Evolutionary conservation across 1,140 invertebrate species (phyloP), one percentile per base, ranked within the genome.

Genomic region (Metaphire vulgaris): DNA sequence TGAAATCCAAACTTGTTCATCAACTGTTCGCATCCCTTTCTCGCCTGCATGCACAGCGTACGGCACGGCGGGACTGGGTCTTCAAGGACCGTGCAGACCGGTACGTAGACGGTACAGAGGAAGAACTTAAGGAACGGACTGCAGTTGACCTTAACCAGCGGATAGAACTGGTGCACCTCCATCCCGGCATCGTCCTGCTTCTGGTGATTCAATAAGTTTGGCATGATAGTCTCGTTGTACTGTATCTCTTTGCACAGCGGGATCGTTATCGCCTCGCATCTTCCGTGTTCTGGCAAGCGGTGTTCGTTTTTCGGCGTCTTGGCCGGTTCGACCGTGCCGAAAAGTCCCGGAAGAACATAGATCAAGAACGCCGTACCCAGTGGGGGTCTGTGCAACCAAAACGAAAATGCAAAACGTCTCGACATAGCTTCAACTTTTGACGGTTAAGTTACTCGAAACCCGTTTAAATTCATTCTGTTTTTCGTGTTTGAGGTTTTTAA

Each of bases 211-310:
- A 98, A 87, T 34, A 97, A 83, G 87, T 98, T 99, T 1, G 96
- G 96, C 91, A 97, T 95, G 75, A 97, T 97, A 0, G 96, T 99
- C 86, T 92, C 89, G 85, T 98, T 99, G 85, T 99, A 99, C 34
- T 90, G 90, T 74, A 98, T 92, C 81, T 96, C 92, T 85, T 91
- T 91, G 87, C 97, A 99, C 80, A 97, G 89, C 15, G 92, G 92
- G 76, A 98, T 94, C 1, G 91, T 95, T 77, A 98, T 97, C 1
- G 92, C 91, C 84, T 98, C 94, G 87, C 96, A 98, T 83, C n/a
- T 28, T 64, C 33, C 33, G n/a, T 64, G 72, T 14, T 21, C 21
- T 21, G 41, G 41, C 21, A 56, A n/a, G n/a, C n/a, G n/a, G n/a
- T n/a, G n/a, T n/a, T n/a, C n/a, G n/a, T n/a, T n/a, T n/a, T n/a